Base-by-base conservation (phyloP, 1,140 invertebrate species). In the Pemphigus obesinymphae region DNA sequence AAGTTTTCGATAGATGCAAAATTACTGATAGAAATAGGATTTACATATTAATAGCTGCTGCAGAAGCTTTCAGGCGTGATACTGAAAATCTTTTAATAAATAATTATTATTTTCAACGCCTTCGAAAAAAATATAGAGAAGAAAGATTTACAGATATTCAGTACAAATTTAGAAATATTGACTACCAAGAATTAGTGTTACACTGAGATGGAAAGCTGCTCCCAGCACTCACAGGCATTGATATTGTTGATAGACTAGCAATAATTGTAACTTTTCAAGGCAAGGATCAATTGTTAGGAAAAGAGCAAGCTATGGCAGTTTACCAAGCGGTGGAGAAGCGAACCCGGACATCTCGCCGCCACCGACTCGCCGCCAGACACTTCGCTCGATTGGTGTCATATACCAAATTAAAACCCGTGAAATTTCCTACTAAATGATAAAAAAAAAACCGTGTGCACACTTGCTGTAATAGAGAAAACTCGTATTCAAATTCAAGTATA, bases 201-300 rank as follows among this genome's bases (percentile, higher is more conserved):
- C 66, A 70, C 66, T 70, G 84, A 82, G 83, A 82, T 83, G 82
- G 76, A n/a, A 85, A 84, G 68, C 37, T 84, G 17, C 48, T 84
- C 13, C 76, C 40, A 58, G 83, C 61, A 82, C 78, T 83, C 13
- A 80, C 45, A 50, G 76, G 76, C 15, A 15, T 31, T 23, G 55
- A 37, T 66, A 68, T 13, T 5, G 29, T 34, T 73, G 76, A 80
- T 45, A 23, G 48, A 45, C 50, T 80, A 37, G 40, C 76, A 34
- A 58, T 80, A 37, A 55, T 80, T 6, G 6, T 80, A 26, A 66
- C 50, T 4, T 34, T n/a, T 58, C 5, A 43, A 15, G 50, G 48
- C 29, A 58, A 29, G 15, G 76, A 80, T 10, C 8, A 80, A 63
- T 20, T 80, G 26, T 31, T 80, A 55, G 76, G 76, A 58, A 15